Percentiles rank a stretch among this genome's conserved stretches.
phyloP scores from a whole-genome alignment of 2,797 vertebrate genomes.

The Malurus leucopterus region DNA sequence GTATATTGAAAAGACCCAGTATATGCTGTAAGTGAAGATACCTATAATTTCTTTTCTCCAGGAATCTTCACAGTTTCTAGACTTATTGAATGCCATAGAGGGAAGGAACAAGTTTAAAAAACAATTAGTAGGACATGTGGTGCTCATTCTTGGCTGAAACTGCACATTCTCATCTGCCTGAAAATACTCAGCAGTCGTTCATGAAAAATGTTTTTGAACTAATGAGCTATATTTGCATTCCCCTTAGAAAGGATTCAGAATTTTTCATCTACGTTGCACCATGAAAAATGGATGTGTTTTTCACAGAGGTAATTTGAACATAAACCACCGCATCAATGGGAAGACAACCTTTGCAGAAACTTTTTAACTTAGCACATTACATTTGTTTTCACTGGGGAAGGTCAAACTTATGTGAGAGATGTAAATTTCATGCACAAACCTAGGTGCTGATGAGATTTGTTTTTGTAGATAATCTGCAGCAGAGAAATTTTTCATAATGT shows the following conservation, averaged over 20 bases:
- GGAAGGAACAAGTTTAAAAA: constrained; percentile 74
- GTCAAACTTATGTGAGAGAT: constrained; percentile 74
- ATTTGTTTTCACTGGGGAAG: constrained; percentile 74
- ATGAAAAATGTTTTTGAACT: constrained; percentile 81
- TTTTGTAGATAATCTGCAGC: constrained; percentile 81
- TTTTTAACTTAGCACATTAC: constrained; percentile 72
- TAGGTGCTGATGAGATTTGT: constrained; percentile 83
- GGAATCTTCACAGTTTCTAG: constrained; percentile 42
- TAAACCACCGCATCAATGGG: constrained; percentile 71
- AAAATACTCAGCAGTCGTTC: constrained; percentile 74
- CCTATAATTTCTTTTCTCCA: constrained; percentile 32
- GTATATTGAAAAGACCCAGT: constrained; percentile 22
- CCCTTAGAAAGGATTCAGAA: constrained; percentile 72
- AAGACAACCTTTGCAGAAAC: constrained; percentile 77
- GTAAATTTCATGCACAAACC: constrained; percentile 77
- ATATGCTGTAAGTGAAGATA: background rate
- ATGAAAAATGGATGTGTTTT: constrained; percentile 80
- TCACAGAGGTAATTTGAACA: constrained; percentile 76
- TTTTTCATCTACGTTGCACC: constrained; percentile 74
- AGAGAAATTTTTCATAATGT: constrained; percentile 85
- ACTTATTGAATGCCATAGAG: constrained; percentile 60
- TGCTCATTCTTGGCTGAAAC: constrained; percentile 73
- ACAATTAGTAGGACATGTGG: constrained; percentile 75
- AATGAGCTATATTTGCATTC: constrained; percentile 83
- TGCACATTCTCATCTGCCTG: constrained; percentile 69